Conservation (phyloP, 2,113 vertebrate species). For the Epinephelus moara region DNA sequence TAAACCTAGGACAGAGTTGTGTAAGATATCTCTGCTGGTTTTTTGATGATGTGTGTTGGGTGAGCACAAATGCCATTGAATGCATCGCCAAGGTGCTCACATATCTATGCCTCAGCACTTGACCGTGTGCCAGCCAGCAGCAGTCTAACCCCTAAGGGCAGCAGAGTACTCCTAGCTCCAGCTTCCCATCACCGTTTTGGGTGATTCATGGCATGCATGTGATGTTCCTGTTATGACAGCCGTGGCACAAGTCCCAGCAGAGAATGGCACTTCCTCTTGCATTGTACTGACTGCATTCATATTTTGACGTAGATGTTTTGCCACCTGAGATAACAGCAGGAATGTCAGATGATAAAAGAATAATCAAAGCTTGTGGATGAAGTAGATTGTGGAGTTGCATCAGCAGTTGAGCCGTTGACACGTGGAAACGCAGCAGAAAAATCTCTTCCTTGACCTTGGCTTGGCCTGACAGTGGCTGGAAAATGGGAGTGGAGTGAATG, state of each 20-base stretch:
- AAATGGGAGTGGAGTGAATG: conserved; percentile 50
- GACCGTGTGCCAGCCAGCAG: conserved; percentile 45
- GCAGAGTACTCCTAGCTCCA: conserved; percentile 2
- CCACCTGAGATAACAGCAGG: conserved; percentile 10
- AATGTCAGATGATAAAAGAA: neutral
- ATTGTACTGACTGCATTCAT: neutral
- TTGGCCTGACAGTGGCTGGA: conserved; percentile 36
- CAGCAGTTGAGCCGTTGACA: conserved; percentile 23
- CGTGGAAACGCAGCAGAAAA: conserved; percentile 30
- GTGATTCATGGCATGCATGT: conserved; percentile 50
- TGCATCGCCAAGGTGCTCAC: conserved; percentile 52
- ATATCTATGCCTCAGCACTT: conserved; percentile 73
- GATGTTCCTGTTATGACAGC: conserved; percentile 47
- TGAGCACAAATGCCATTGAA: conserved; percentile 28
- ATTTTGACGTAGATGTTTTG: neutral
- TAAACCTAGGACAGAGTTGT: neutral
- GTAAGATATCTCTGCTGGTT: conserved; percentile 10
- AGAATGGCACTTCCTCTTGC: conserved; percentile 44
- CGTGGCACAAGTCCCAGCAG: conserved; percentile 47
- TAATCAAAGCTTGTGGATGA: neutral
- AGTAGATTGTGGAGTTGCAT: neutral
- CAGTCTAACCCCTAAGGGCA: conserved; percentile 27
- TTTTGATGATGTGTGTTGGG: neutral
- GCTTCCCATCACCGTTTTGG: conserved; percentile 25
- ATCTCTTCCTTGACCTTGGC: conserved; percentile 58